These are phyloP conservation scores for Sphyrna mokarran DNA, from an alignment of 2,113 vertebrate genomes.

Conservation along the genomic window DNA sequence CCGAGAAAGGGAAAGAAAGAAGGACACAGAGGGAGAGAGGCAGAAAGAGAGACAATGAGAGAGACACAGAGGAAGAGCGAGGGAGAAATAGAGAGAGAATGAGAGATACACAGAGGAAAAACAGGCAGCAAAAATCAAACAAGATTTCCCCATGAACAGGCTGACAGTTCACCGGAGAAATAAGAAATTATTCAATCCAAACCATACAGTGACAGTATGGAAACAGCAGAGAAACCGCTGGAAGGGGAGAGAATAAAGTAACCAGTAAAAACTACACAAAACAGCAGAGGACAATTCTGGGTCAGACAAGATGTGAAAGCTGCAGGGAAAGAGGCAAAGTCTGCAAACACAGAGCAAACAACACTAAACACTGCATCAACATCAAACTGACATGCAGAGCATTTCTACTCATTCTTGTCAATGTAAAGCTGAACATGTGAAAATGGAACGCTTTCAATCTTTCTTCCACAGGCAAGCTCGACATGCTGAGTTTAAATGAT, in stretches of 20 bases:
- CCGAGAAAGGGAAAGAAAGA: not conserved
- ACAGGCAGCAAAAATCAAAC: no score
- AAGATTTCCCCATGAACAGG: not conserved
- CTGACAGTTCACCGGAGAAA: not conserved
- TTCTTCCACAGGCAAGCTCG: not conserved
- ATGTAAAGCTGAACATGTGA: not conserved
- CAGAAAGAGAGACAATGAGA: not conserved
- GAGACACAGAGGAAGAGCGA: not conserved
- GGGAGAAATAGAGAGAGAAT: not conserved
- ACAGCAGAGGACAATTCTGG: not conserved
- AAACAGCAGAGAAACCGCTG: not conserved
- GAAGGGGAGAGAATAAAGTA: not conserved
- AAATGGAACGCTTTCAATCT: not conserved
- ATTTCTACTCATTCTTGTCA: not conserved
- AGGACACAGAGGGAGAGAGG: no score
- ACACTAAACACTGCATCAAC: not conserved
- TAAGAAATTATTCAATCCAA: not conserved
- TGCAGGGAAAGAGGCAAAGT: no score
- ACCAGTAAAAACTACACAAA: not conserved
- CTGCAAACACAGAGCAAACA: not conserved
- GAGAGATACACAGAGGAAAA: no score
- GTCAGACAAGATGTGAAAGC: no score
- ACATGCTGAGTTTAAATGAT: no score
- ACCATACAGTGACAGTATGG: not conserved
- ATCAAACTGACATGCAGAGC: not conserved